A percentile compares a stretch with the other conserved stretches of the same genome.
phyloP scores from a whole-genome alignment of 2,888 invertebrate genomes.

The Pristionchus entomophagus region DNA sequence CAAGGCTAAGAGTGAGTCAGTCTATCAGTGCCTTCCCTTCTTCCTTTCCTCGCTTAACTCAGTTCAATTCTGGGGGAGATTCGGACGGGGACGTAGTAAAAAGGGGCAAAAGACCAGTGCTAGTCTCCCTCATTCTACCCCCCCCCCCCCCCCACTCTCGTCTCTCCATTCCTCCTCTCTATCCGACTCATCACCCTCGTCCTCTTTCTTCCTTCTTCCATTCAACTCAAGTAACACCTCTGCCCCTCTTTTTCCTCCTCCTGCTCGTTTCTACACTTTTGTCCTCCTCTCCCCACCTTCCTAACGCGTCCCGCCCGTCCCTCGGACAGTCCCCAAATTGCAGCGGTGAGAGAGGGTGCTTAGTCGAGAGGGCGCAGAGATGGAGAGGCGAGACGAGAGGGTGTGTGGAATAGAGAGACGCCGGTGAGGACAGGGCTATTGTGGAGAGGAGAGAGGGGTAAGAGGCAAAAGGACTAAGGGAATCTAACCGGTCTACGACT shows the following conservation, averaged over 20 bases:
- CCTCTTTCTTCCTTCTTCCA: conserved; percentile 14
- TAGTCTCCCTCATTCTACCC: conserved; percentile 20
- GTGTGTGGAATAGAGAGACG: not conserved
- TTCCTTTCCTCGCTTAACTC: not conserved
- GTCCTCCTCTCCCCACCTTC: conserved; percentile 15
- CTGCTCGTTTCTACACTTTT: conserved; percentile 8
- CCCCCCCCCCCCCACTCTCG: too few species aligned
- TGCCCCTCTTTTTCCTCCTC: conserved; percentile 17
- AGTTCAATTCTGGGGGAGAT: conserved; percentile 34
- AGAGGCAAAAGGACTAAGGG: conserved; percentile 21
- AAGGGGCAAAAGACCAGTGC: conserved; percentile 32
- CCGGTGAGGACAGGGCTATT: conserved; percentile 18
- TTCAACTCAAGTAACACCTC: conserved; percentile 44
- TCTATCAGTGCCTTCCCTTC: conserved; percentile 4
- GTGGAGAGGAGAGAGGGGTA: conserved; percentile 2
- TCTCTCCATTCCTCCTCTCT: conserved; percentile 38
- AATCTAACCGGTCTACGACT: conserved; percentile 37
- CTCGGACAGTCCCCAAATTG: conserved; percentile 44
- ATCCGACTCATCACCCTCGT: conserved; percentile 25
- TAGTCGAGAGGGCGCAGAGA: conserved; percentile 20
- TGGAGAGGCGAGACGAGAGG: conserved; percentile 5
- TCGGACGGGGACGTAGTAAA: conserved; percentile 13
- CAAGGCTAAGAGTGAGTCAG: not conserved
- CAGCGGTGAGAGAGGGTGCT: not conserved
- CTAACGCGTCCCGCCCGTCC: conserved; percentile 3